Evolutionary conservation across 2,113 vertebrate genomes (phyloP), one percentile per base, ranked within the genome.

Genomic region (Mugil cephalus): DNA sequence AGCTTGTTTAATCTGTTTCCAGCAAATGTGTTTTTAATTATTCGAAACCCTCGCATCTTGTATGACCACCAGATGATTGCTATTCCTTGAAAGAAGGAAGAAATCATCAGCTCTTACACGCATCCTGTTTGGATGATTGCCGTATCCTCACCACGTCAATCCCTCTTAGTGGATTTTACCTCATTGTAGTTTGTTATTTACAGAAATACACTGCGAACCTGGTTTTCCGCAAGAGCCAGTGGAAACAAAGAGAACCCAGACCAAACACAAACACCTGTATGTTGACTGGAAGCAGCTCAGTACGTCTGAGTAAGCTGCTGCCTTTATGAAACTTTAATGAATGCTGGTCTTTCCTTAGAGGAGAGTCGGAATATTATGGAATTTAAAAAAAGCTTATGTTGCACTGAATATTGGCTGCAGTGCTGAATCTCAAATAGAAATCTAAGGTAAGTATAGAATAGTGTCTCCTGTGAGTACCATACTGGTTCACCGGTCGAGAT

Each of bases 1-100:
- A 84, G 65, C 84, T 36, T 88, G 87, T 77, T 80, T 5, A 36
- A 61, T 61, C 48, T 43, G 17, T 72, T 69, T 52, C 38, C 19
- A 52, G 50, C 13, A 8, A 69, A 77, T 9, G 0, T 62, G 62
- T 9, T 8, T 18, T 69, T 80, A 72, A 86, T 88, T 77, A 69
- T 48, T 71, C 47, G 10, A 36, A n/a, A 51, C 62, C 36, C 21
- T 55, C 30, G 15, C 34, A 34, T 70, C 36, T 51, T 19, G 18
- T 36, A 10, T 36, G n/a, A 46, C 45, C 1, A 19, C 19, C 65
- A 5, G 35, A 17, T 1, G 35, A 38, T 18, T 7, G 42, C 9
- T 9, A 10, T 63, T 56, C 8, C 18, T 8, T 56, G 10, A 4
- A 17, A 51, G 24, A 30, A 30, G 5, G n/a, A n/a, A n/a, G n/a